phyloP scores from a whole-genome alignment of 1,140 invertebrate species.

The Apis florea region DNA sequence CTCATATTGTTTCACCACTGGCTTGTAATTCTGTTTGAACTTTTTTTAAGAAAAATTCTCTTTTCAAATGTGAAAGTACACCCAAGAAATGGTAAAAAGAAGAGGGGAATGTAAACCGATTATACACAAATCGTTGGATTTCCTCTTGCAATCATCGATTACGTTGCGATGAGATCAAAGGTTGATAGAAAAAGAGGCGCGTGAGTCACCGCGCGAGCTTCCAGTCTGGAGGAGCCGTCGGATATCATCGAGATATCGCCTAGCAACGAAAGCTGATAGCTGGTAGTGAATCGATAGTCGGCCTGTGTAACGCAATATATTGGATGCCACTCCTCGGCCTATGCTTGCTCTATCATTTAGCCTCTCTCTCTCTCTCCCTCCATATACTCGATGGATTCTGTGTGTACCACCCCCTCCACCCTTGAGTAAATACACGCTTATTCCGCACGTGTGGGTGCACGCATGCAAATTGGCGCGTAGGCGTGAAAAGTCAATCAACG shows the following conservation, averaged over 20 bases:
- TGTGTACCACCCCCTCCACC: conserved; percentile 51
- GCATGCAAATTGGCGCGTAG: conserved; percentile 59
- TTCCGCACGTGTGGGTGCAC: conserved; percentile 11
- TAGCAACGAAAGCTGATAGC: conserved; percentile 77
- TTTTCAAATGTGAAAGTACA: too few relatives aligned
- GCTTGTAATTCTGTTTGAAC: too few relatives aligned
- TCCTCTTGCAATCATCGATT: too few relatives aligned
- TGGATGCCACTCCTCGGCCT: conserved; percentile 61
- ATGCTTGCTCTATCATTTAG: conserved; percentile 42
- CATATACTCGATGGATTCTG: conserved; percentile 33
- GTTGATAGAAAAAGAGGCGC: too few relatives aligned
- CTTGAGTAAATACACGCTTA: conserved; percentile 63
- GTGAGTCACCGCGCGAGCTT: not conserved
- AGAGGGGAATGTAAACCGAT: too few relatives aligned
- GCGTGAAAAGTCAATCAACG: conserved; percentile 48
- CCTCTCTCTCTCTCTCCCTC: conserved; percentile 5
- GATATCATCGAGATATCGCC: conserved; percentile 71
- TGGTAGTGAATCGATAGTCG: conserved; percentile 71
- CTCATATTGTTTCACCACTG: too few relatives aligned
- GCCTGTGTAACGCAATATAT: conserved; percentile 70
- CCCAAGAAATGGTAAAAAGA: too few relatives aligned
- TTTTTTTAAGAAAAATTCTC: too few relatives aligned
- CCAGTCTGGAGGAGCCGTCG: not conserved
- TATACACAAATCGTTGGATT: too few relatives aligned
- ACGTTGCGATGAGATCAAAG: too few relatives aligned